Conservation (phyloP, 2,113 vertebrate species). For the Hypocryptadius cinnamomeus region DNA sequence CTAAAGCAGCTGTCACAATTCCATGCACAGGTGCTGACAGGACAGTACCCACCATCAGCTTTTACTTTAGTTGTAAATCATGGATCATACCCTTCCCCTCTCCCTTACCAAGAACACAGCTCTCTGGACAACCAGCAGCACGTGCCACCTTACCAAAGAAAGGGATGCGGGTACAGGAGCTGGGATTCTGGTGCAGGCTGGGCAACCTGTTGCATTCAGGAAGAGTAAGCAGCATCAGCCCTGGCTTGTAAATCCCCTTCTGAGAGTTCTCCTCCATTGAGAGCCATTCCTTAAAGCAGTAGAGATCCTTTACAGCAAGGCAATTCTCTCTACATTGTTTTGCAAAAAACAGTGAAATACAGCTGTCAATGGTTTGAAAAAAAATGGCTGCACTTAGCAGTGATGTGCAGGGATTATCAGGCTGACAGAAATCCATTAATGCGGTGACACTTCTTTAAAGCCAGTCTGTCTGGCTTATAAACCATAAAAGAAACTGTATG, state of each 20-base stretch:
- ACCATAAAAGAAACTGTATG: background rate
- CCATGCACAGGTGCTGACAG: background rate
- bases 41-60: rapidly evolving
- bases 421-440: background rate
- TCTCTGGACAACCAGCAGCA: background rate
- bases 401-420: background rate
- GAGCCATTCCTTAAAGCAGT: conserved; percentile 91
- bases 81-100: rapidly evolving
- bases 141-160: conserved; percentile 79
- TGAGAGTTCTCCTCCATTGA: conserved; percentile 74
- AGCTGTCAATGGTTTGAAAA: conserved; percentile 12
- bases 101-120: background rate
- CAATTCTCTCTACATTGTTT: conserved; percentile 86
- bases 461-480: background rate
- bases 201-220: conserved; percentile 85
- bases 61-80: background rate
- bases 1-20: background rate
- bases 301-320: conserved; percentile 90
- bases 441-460: background rate
- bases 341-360: conserved; percentile 55
- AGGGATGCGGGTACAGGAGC: conserved; percentile 78
- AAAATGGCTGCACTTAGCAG: background rate
- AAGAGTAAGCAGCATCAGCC: conserved; percentile 66
- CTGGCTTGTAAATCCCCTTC: conserved; percentile 67
- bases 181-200: conserved; percentile 76